Conservation (phyloP, 2,113 vertebrate genomes). For the Athene cunicularia region DNA sequence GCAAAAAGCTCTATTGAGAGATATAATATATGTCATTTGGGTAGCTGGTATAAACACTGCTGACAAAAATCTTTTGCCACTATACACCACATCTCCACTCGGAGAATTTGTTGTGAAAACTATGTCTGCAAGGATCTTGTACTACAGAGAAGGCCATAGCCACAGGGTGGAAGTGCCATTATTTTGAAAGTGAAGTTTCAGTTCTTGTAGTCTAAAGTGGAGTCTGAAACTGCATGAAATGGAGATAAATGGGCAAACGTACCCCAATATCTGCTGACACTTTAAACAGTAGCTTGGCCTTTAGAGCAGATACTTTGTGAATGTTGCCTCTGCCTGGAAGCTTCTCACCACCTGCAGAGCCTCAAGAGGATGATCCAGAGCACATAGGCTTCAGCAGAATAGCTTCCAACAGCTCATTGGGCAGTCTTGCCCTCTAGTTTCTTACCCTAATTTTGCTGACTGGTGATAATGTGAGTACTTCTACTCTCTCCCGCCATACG, state of each 20-base stretch:
- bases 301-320: neutral
- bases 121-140: neutral
- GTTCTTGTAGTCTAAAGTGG: neutral
- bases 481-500: neutral
- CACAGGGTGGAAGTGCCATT: neutral
- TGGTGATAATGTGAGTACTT: neutral
- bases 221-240: neutral
- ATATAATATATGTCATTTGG: neutral
- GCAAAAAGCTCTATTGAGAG: neutral
- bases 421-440: neutral
- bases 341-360: neutral
- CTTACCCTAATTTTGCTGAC: neutral
- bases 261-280: neutral
- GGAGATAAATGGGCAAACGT: neutral
- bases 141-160: neutral
- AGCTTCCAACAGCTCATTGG: neutral
- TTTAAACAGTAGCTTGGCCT: neutral
- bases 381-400: neutral
- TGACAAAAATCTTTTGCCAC: neutral
- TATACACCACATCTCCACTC: neutral
- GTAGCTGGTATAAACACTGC: neutral
- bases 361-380: neutral
- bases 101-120: neutral
- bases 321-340: neutral
- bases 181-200: neutral